Percentiles rank a stretch among this genome's conserved stretches.
Evolutionary conservation across 2,113 vertebrate genomes (phyloP).

Genomic region (Anolis sagrei): DNA sequence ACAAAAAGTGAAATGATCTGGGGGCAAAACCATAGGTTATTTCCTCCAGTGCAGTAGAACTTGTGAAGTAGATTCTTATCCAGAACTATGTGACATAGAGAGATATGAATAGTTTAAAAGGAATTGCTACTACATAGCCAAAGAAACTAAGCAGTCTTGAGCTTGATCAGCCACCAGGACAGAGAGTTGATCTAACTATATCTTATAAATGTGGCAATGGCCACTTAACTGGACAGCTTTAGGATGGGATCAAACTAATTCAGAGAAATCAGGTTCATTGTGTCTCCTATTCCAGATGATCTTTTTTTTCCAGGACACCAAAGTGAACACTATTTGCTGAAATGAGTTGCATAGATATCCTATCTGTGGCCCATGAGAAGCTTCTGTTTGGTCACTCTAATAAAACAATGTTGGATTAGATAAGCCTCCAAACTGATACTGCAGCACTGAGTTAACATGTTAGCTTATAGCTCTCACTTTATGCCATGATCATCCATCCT

Average conservation of each 20-base stretch:
- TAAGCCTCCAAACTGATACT: no score
- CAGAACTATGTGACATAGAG: neutral
- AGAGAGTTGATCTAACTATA: neutral
- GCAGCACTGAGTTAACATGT: no score
- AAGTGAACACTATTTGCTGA: no score
- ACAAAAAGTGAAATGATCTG: neutral
- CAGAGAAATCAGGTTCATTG: neutral
- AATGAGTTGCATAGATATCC: no score
- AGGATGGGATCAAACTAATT: neutral
- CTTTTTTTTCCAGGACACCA: neutral
- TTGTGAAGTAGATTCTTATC: neutral
- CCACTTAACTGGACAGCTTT: neutral
- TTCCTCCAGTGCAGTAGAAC: neutral
- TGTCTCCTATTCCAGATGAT: neutral
- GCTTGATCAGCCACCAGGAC: neutral
- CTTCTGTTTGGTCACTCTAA: no score
- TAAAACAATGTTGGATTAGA: no score
- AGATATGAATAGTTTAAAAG: neutral
- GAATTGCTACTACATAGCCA: neutral
- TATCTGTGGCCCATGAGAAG: no score
- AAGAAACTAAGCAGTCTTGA: neutral
- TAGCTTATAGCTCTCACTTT: no score
- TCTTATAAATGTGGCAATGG: neutral
- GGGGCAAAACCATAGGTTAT: neutral
- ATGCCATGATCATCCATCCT: neutral